Base-by-base conservation (phyloP, 1,140 invertebrate species). In the Medauroidea extradentata region DNA sequence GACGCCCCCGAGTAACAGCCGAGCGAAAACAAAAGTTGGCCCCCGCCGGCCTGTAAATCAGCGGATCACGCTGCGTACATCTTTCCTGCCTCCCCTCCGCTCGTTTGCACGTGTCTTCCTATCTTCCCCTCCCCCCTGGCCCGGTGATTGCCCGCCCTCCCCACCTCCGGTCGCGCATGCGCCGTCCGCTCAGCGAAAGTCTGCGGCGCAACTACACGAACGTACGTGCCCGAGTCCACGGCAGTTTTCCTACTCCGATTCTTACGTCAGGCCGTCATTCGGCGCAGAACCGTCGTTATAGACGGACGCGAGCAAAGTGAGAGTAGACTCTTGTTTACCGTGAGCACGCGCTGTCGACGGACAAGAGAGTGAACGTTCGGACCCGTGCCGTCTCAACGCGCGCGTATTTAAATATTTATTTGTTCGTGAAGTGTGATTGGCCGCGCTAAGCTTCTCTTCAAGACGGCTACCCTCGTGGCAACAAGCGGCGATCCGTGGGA, bases 251-350 rank as follows among this genome's bases (percentile, higher is more conserved):
- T 57, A 19, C 25, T 11, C 16, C 16, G 56, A 1, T 38, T 23
- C 46, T 57, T 57, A 41, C 56, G 38, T 57, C 56, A 50, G 48
- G 19, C n/a, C 27, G 44, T 49, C 48, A 57, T 50, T 57, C 48
- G 56, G 24, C 56, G 53, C 38, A 55, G 41, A 46, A 55, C 13
- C 38, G 53, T 16, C 19, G 53, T n/a, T n/a, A n/a, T n/a, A n/a
- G n/a, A n/a, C n/a, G n/a, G n/a, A n/a, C n/a, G n/a, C n/a, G n/a
- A n/a, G n/a, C n/a, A n/a, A n/a, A n/a, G n/a, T n/a, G n/a, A n/a
- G n/a, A n/a, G n/a, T n/a, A n/a, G n/a, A n/a, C n/a, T n/a, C n/a
- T n/a, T n/a, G n/a, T n/a, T n/a, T n/a, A n/a, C n/a, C n/a, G n/a
- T n/a, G n/a, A n/a, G 25, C 23, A 29, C 24, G 53, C 9, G 38